Conservation (phyloP, 2,113 vertebrate species). For the Peromyscus maniculatus region DNA sequence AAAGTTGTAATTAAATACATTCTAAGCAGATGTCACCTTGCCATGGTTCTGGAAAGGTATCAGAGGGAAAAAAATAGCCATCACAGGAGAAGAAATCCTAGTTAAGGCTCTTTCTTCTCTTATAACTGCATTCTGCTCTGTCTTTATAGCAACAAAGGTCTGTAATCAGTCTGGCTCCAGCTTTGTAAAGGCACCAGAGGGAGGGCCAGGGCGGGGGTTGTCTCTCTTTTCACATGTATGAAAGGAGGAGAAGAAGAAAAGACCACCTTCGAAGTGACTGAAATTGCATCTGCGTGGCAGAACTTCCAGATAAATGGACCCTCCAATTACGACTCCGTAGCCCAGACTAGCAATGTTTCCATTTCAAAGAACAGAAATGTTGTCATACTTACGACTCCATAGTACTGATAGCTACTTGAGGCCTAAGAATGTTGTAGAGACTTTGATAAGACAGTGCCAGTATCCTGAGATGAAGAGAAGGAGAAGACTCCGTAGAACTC, state of each 20-base stretch:
- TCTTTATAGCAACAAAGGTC: constrained; percentile 68
- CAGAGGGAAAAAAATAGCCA: constrained; percentile 59
- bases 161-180: constrained; percentile 70
- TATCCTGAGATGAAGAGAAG: neutral
- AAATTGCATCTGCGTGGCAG: constrained; percentile 53
- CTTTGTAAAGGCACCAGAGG: constrained; percentile 66
- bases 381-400: constrained; percentile 21
- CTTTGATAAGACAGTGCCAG: neutral
- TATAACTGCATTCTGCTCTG: constrained; percentile 53
- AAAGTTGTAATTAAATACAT: constrained; percentile 77
- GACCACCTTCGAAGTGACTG: constrained; percentile 44
- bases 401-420: neutral
- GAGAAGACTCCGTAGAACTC: neutral
- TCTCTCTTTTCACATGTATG: neutral
- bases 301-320: constrained; percentile 58
- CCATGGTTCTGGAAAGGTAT: constrained; percentile 72
- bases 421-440: neutral
- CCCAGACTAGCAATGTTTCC: constrained; percentile 26
- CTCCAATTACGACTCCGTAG: neutral
- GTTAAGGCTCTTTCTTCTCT: constrained; percentile 74
- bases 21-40: constrained; percentile 73
- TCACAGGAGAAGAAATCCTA: constrained; percentile 67
- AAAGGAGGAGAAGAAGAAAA: constrained; percentile 60
- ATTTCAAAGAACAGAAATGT: constrained; percentile 38
- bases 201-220: neutral